Base-by-base conservation (phyloP, 2,797 vertebrate species). In the Dendrocincla tyrannina region DNA sequence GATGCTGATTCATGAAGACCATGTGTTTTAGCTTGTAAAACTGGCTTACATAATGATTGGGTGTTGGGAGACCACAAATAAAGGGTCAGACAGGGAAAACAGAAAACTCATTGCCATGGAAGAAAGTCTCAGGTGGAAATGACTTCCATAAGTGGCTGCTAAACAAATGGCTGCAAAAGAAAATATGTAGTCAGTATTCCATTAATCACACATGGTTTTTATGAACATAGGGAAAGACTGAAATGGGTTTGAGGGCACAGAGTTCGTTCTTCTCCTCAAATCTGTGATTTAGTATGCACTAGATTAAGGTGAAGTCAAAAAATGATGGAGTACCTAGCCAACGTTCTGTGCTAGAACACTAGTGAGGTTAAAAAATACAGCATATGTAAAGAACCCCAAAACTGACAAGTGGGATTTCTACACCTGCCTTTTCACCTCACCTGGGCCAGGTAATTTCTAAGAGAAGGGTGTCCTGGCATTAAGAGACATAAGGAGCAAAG, bases 241-340 rank as follows among this genome's bases (percentile, higher is more conserved):
- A 85, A 74, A 41, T 77, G 70, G 19, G 39, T 68, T 52, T 80
- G 49, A 83, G 27, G 24, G 6, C 37, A 42, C 18, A 13, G 5
- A 32, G 24, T 42, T 80, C 35, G 28, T 17, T 67, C 35, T 67
- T 64, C 35, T 53, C 33, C 27, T 39, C 37, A 50, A 16, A 58
- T 24, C 37, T 77, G n/a, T 39, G 33, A 80, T 64, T 44, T 52
- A 50, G 9, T 11, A 20, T 77, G 46, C 10, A 8, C 19, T 47
- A 49, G 13, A 15, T 46, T 33, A 41, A 15, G 7, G 18, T 47
- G 28, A 16, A 28, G 24, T 5, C 0, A 0, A 49, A 59, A 89
- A 92, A 87, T 18, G 11, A 8, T 2, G 1, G n/a, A 80, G 20
- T 19, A 11, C 18, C 35, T 5, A 80, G 41, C 9, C 15, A 47